These are phyloP conservation scores for Thamnophis sirtalis DNA, from an alignment of 2,113 vertebrate genomes.

Conservation along the genomic window DNA sequence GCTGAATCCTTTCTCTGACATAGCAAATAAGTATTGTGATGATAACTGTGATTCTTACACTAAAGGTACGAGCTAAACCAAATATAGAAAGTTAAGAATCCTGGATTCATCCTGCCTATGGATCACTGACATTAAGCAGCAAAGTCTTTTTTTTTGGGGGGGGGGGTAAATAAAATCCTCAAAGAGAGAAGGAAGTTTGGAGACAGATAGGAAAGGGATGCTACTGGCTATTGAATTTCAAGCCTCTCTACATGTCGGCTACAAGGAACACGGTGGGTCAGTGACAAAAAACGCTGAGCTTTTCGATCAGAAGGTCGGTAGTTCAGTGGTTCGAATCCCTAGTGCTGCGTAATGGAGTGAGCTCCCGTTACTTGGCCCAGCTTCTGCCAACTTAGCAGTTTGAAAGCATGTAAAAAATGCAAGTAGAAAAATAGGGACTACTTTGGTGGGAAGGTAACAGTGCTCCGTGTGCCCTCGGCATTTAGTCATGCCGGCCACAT, in stretches of 20 bases:
- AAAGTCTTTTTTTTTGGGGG: neutral
- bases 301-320: no score
- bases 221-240: neutral
- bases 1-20: neutral
- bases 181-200: neutral
- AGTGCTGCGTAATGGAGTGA: no score
- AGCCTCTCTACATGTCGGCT: neutral
- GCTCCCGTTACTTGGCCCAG: no score
- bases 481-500: no score
- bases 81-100: neutral
- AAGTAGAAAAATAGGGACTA: no score
- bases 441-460: no score
- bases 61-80: neutral
- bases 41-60: neutral
- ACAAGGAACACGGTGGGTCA: no score
- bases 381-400: no score
- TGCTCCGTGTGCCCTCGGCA: no score
- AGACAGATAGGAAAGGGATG: neutral
- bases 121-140: neutral
- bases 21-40: neutral
- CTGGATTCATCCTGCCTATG: neutral
- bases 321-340: no score
- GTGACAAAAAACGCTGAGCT: no score
- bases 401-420: no score
- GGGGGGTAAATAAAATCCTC: neutral